phyloP scores from a whole-genome alignment of 2,888 invertebrate species.

The Elegia similella region DNA sequence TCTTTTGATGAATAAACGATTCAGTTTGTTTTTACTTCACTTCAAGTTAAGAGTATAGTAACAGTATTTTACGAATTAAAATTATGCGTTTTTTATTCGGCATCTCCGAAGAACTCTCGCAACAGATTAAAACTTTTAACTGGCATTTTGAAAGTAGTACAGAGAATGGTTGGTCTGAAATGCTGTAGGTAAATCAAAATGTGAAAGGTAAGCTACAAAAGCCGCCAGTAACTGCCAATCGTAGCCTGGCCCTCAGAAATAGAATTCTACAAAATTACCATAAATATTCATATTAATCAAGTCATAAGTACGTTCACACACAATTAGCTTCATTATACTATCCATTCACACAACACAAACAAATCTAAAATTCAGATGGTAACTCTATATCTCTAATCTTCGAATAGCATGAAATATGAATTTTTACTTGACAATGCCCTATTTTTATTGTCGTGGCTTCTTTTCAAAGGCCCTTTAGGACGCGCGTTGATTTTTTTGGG shows the following conservation, averaged over 20 bases:
- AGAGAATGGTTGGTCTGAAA: not conserved
- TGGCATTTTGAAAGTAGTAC: not conserved
- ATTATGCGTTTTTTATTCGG: too few relatives aligned
- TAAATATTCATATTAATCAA: slow-evolving; percentile 68
- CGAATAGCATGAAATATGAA: slow-evolving; percentile 68
- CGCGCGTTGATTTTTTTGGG: slow-evolving; percentile 35
- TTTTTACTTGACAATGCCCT: slow-evolving; percentile 61
- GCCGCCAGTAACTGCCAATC: slow-evolving; percentile 40
- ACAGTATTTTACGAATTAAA: too few relatives aligned
- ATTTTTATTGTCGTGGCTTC: slow-evolving; percentile 73
- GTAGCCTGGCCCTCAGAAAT: slow-evolving; percentile 34
- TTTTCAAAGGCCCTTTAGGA: slow-evolving; percentile 41
- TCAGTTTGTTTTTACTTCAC: too few relatives aligned
- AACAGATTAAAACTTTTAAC: too few relatives aligned
- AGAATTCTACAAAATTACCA: slow-evolving; percentile 49
- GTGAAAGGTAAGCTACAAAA: not conserved
- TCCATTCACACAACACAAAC: slow-evolving; percentile 52
- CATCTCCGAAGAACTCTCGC: too few relatives aligned
- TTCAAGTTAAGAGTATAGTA: too few relatives aligned
- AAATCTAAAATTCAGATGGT: slow-evolving; percentile 74
- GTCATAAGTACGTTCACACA: slow-evolving; percentile 65
- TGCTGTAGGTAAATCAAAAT: not conserved
- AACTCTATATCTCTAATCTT: slow-evolving; percentile 66
- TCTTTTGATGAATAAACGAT: too few relatives aligned
- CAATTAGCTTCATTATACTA: slow-evolving; percentile 76